A percentile compares a stretch with the other conserved stretches of the same genome.
Conservation (phyloP, 2,797 vertebrate genomes). For the Platalea minor region DNA sequence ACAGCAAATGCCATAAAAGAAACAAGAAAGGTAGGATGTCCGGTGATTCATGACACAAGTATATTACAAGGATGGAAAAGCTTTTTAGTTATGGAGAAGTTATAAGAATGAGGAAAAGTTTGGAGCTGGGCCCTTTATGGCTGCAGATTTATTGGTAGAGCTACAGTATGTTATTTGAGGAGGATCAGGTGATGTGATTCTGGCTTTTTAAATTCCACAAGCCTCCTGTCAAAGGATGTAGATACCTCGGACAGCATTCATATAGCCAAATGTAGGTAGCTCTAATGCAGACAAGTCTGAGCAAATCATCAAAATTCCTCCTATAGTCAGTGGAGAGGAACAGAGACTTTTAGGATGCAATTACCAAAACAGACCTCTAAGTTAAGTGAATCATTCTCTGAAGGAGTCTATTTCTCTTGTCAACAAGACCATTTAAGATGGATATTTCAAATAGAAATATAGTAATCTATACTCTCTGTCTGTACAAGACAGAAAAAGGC, state of each 20-base stretch:
- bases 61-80: not conserved
- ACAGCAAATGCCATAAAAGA: not conserved
- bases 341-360: not conserved
- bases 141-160: not conserved
- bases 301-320: not conserved
- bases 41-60: not conserved
- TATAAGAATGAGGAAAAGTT: not conserved
- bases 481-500: not conserved
- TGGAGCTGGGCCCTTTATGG: not conserved
- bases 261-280: not conserved
- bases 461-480: not conserved
- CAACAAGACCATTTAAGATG: not conserved
- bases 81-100: not conserved
- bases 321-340: not conserved
- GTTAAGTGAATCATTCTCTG: not conserved
- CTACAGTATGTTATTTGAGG: not conserved
- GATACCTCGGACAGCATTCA: not conserved
- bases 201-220: constrained; percentile 6
- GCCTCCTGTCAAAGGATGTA: not conserved
- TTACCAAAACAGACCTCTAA: not conserved
- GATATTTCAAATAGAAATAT: not conserved
- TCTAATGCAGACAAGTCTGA: not conserved
- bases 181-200: not conserved
- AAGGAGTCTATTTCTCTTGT: not conserved
- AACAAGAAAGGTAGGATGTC: not conserved